Conservation (phyloP, 2,113 vertebrate species). For the Megatriorchis doriae region DNA sequence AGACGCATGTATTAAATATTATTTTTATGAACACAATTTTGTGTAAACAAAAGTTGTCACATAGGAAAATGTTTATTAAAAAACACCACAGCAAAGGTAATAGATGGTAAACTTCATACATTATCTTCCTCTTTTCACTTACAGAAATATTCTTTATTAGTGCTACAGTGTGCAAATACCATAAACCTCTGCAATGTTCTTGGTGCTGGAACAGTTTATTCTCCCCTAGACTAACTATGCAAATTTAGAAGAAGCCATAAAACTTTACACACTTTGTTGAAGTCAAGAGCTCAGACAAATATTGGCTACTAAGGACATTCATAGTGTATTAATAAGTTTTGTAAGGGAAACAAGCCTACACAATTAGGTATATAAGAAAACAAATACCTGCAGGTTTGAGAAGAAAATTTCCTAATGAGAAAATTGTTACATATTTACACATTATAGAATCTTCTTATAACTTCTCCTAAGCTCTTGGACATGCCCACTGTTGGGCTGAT, state of each 20-base stretch:
- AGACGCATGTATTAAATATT: neutral
- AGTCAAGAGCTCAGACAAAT: neutral
- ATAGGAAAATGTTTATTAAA: neutral
- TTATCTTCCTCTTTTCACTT: neutral
- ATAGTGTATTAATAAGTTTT: neutral
- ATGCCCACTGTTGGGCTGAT: neutral
- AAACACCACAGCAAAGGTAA: neutral
- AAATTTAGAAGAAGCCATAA: neutral
- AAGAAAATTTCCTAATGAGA: neutral
- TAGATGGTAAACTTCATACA: neutral
- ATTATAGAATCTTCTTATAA: neutral
- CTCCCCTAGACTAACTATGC: neutral
- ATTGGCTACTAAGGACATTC: neutral
- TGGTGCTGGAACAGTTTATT: neutral
- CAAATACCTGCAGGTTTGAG: neutral
- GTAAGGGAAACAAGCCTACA: neutral
- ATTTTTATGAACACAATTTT: neutral
- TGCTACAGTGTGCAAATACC: neutral
- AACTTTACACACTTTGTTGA: neutral
- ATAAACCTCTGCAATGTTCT: neutral
- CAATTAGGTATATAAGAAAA: neutral
- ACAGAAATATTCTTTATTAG: neutral
- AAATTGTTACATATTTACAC: neutral
- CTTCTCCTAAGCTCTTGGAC: neutral
- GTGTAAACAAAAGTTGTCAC: neutral